A percentile compares a stretch with the other conserved stretches of the same genome.
Conservation (phyloP, 1,140 invertebrate genomes). For the Vanessa tameamea region DNA sequence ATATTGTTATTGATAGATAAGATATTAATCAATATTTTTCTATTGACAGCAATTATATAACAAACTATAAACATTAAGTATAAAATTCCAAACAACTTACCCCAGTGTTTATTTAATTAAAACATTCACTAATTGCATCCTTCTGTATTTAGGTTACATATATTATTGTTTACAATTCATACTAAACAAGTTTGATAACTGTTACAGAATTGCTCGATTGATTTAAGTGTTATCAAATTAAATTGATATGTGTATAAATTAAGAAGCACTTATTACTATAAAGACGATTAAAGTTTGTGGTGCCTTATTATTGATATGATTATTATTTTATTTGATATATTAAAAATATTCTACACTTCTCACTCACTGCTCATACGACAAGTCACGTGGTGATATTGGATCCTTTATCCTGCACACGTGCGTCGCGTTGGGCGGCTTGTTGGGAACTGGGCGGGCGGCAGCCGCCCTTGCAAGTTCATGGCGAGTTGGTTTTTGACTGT, state of each 20-base stretch:
- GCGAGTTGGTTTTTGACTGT: slow-evolving; percentile 45
- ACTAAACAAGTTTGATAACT: background rate
- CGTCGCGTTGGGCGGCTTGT: slow-evolving; percentile 54
- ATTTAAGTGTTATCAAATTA: background rate
- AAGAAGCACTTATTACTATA: slow-evolving; percentile 5
- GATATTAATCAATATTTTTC: no score
- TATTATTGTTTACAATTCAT: background rate
- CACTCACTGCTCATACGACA: slow-evolving; percentile 25
- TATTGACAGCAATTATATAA: no score
- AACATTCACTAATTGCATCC: background rate
- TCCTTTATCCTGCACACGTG: slow-evolving; percentile 40
- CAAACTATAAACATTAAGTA: no score
- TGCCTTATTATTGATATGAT: background rate
- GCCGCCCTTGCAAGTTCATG: slow-evolving; percentile 76
- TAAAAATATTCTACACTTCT: slow-evolving; percentile 8
- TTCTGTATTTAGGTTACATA: background rate
- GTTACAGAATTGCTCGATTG: background rate
- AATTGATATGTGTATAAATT: background rate
- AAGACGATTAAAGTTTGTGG: background rate
- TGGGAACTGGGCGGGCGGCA: slow-evolving; percentile 69
- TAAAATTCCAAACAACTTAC: background rate
- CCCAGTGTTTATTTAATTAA: background rate
- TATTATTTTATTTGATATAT: background rate
- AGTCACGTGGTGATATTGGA: slow-evolving; percentile 24
- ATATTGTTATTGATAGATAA: no score